Evolutionary conservation across 1,140 invertebrate species (phyloP), one percentile per base, ranked within the genome.

Genomic region (Brachionus sp.): DNA sequence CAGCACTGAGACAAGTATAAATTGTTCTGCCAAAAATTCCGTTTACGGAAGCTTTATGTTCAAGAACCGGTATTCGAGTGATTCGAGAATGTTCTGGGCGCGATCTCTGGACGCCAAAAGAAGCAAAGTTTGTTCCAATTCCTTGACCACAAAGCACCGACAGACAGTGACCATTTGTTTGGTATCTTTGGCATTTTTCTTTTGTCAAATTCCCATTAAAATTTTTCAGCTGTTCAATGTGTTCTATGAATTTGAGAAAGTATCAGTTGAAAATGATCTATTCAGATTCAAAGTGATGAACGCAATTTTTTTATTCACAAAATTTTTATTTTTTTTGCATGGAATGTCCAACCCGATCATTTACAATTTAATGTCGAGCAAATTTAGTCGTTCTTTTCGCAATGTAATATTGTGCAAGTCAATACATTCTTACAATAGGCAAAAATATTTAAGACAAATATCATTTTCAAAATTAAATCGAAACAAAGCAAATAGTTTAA

Each of bases 281-380:
- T 44, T 57, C 5, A 23, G 50, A 12, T 62, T 62, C 29, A 80
- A 66, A 57, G 23, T 80, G 9, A 62, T 80, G 35, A 62, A 57
- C 33, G 29, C 10, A 13, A 39, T 80, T 42, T 37, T 44, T 19
- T 29, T 50, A 16, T 16, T 29, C 29, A 68, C 33, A 10, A 53
- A 66, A 44, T 78, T 87, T 33, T 75, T 86, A 53, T 84, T 85
- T 35, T 82, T 82, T 57, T 19, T 68, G 10, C 57, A 66, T 35
- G 44, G 57, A 12, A 66, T 82, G 44, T 82, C 57, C 12, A 82
- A 82, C 44, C 77, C 57, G 35, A 82, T 82, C 33, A 82, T 82
- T 33, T 82, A 82, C 19, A 82, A 82, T 35, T 85, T 87, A 62
- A 85, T 87, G 25, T 86, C 86, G 9, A 85, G 82, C 35, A 86